phyloP scores from a whole-genome alignment of 1,140 invertebrate genomes.

The Parapsyche elsis region DNA sequence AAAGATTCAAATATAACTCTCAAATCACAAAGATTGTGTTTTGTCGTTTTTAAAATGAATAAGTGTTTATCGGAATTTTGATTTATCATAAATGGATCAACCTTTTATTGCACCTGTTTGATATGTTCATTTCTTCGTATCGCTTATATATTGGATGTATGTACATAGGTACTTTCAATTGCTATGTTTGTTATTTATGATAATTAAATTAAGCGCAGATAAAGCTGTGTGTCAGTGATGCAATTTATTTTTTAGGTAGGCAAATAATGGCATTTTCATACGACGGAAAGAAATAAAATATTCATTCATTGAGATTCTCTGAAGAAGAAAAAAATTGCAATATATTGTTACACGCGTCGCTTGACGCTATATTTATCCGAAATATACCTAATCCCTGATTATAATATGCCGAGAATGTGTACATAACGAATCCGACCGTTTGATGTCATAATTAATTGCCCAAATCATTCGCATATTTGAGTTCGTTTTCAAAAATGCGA shows the following conservation, averaged over 20 bases:
- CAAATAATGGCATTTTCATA: not conserved
- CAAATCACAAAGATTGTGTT: too few relatives aligned
- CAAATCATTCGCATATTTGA: conserved; percentile 54
- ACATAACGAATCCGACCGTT: conserved; percentile 51
- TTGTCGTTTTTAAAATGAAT: too few relatives aligned
- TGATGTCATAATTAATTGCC: conserved; percentile 56
- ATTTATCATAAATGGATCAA: too few relatives aligned
- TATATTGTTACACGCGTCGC: not conserved
- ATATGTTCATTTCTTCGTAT: not conserved
- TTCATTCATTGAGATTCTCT: not conserved
- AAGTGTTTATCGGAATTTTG: too few relatives aligned
- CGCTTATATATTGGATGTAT: not conserved
- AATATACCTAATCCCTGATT: conserved; percentile 33
- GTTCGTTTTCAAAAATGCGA: conserved; percentile 41
- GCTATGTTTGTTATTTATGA: not conserved
- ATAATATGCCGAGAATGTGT: conserved; percentile 52
- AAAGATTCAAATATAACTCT: too few relatives aligned
- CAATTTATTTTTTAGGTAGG: not conserved
- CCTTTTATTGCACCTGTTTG: too few relatives aligned
- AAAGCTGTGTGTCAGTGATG: not conserved
- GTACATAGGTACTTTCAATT: not conserved
- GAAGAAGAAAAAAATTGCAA: not conserved
- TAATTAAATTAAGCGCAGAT: not conserved
- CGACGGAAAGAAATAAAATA: not conserved
- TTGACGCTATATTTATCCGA: conserved; percentile 22